Evolutionary conservation across 2,113 vertebrate species (phyloP), one percentile per base, ranked within the genome.

Genomic region (Pachypanchax playfairii): DNA sequence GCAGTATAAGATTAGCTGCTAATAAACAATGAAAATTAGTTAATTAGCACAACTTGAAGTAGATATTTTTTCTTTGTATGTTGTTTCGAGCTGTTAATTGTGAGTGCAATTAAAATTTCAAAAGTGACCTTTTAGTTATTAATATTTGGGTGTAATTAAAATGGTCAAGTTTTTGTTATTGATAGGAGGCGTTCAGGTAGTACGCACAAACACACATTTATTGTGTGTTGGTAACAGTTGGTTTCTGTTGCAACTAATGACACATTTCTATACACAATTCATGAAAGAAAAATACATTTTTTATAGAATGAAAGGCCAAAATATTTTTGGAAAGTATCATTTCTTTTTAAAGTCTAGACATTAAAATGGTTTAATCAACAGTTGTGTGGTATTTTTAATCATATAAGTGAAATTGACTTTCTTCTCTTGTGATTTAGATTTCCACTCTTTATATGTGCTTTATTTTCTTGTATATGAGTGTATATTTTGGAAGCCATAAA

Each of bases 311-410:
- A 26, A 52, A 33, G 60, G 21, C 35, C 48, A 25, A 21, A 15
- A 21, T 3, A 17, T 1, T 35, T 20, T 46, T n/a, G n/a, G n/a
- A n/a, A n/a, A n/a, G 53, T 55, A 29, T 49, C 54, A 50, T 73
- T 83, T 41, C 49, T 68, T 84, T 81, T 61, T 35, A 74, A 71
- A 55, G 49, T 70, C 2, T 36, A 51, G 28, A 73, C 58, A 70
- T 65, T 50, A 77, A 60, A 66, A 59, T 20, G 7, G 60, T 79
- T 74, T 74, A 58, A 82, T 82, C 47, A 46, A 14, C 42, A 70
- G 39, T 35, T 43, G 38, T 35, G 49, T 52, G 33, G 38, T 52
- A 41, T 71, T 77, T 80, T 70, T 55, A 47, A 54, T 31, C 22
- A n/a, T 48, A 26, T 62, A 15, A 63, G 46, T 57, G 47, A 64